Evolutionary conservation across 2,888 invertebrate species (phyloP), one percentile per base, ranked within the genome.

Genomic region (Nemoura dubitans): DNA sequence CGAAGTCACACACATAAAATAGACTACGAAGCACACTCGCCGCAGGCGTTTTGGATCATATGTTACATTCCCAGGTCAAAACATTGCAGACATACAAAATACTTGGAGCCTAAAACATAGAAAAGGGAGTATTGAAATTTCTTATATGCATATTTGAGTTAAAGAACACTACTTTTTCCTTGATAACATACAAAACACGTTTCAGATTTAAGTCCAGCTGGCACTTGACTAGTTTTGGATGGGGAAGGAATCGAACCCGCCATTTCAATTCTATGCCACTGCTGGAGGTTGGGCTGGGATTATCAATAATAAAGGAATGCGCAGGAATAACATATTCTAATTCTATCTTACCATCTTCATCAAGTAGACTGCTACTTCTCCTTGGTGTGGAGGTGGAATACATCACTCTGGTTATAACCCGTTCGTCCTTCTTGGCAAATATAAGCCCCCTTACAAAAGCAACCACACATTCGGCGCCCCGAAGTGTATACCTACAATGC

Each of bases 11-110:
- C 59, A 59, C 14, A 59, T 59, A 59, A 59, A 21, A 59, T 59
- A 59, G 6, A 59, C 59, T 59, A 59, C 59, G 16, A 59, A 59
- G 59, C 59, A 59, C 59, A 59, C 59, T 59, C 1, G 59, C 59
- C 59, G 59, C 59, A 59, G 59, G 59, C 59, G 59, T 59, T 59
- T 59, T 59, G 59, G 59, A 59, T 59, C 59, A 59, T 59, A 59
- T 59, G 59, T 59, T 59, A 59, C 59, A 2, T 1, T 59, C 59
- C 10, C 2, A 59, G 14, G 59, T 59, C 59, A 59, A 59, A 59
- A 59, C 16, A n/a, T n/a, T n/a, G n/a, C n/a, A n/a, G n/a, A n/a
- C n/a, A n/a, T n/a, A n/a, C n/a, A n/a, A n/a, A n/a, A n/a, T n/a
- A n/a, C n/a, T n/a, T n/a, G n/a, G n/a, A 36, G 36, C 36, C 10